A percentile compares a stretch with the other conserved stretches of the same genome.
Conservation (phyloP, 2,888 invertebrate genomes). For the Chorisops tibialis region DNA sequence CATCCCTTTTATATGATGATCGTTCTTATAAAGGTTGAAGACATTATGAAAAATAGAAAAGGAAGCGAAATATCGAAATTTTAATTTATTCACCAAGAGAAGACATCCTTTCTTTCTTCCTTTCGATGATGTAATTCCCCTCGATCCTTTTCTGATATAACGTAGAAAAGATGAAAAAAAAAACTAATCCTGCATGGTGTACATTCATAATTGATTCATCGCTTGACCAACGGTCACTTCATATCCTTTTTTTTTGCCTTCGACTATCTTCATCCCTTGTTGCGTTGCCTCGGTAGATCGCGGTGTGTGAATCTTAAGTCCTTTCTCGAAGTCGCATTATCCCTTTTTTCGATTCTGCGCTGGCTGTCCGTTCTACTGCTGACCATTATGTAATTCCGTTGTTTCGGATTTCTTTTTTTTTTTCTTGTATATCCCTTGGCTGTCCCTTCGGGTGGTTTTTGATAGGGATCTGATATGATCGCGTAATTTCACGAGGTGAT, state of each 20-base stretch:
- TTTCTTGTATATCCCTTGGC: background rate
- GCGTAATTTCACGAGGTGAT: slow-evolving; percentile 16
- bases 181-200: slow-evolving; percentile 15
- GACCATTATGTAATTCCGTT: slow-evolving; percentile 22
- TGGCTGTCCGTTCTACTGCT: background rate
- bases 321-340: slow-evolving; percentile 2
- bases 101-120: slow-evolving; percentile 8
- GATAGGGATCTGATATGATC: slow-evolving; percentile 25
- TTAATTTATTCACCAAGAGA: slow-evolving; percentile 17
- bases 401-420: slow-evolving; percentile 22
- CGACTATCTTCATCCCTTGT: background rate
- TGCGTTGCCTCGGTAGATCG: too few relatives aligned
- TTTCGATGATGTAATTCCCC: slow-evolving; percentile 5
- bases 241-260: slow-evolving; percentile 13
- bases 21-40: background rate
- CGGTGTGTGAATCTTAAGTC: background rate
- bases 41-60: background rate
- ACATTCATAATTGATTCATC: slow-evolving; percentile 38
- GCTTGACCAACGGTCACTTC: slow-evolving; percentile 40
- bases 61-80: slow-evolving; percentile 4
- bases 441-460: slow-evolving; percentile 5
- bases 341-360: background rate
- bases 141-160: slow-evolving; percentile 23
- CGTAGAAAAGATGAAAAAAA: slow-evolving; percentile 11
- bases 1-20: background rate